phyloP scores from a whole-genome alignment of 2,797 vertebrate genomes.

The Moxostoma hubbsi region DNA sequence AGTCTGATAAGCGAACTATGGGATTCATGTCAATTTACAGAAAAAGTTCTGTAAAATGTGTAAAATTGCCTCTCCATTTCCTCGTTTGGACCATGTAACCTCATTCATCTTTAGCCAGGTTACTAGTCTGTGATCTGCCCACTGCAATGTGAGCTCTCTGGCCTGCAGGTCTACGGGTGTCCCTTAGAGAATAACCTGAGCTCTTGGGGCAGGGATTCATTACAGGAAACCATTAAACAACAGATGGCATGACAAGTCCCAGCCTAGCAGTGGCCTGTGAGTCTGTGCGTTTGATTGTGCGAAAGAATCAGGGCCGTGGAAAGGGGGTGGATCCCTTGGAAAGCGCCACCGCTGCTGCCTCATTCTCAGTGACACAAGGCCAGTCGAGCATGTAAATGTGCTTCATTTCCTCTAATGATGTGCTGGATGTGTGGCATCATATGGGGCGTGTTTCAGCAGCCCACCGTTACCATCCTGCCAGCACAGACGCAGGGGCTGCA shows the following conservation, averaged over 20 bases:
- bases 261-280: constrained; percentile 31
- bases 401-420: constrained; percentile 64
- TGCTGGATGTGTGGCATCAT: constrained; percentile 49
- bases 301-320: constrained; percentile 36
- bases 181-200: constrained; percentile 31
- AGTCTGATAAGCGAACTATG: not conserved
- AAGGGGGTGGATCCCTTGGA: constrained; percentile 39
- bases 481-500: constrained; percentile 34
- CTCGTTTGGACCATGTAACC: constrained; percentile 33
- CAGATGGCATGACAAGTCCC: constrained; percentile 62
- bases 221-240: constrained; percentile 59
- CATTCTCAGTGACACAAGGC: constrained; percentile 59
- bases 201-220: constrained; percentile 37
- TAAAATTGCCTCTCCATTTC: constrained; percentile 4
- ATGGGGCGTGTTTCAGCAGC: constrained; percentile 39
- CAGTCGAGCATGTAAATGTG: constrained; percentile 62
- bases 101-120: constrained; percentile 32
- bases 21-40: not conserved
- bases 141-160: constrained; percentile 18
- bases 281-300: constrained; percentile 35
- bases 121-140: constrained; percentile 22
- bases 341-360: constrained; percentile 38
- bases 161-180: constrained; percentile 9
- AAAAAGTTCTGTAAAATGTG: not conserved
- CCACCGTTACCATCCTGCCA: constrained; percentile 36